Evolutionary conservation across 2,113 vertebrate genomes (phyloP).

Genomic region (Sardina pilchardus): DNA sequence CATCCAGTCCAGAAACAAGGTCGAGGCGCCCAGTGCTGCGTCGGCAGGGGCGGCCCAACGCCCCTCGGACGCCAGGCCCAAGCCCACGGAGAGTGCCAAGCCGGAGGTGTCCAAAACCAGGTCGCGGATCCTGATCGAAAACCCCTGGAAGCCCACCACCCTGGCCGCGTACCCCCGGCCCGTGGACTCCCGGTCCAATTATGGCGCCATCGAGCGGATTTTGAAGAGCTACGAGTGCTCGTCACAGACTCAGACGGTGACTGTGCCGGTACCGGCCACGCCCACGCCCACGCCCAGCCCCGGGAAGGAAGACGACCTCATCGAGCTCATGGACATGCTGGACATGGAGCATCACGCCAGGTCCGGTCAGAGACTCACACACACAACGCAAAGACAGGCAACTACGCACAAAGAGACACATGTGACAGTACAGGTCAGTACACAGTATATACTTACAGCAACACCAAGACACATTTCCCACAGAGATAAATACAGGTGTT

Average conservation of each 20-base stretch:
- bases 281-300: constrained; percentile 47
- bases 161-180: constrained; percentile 89
- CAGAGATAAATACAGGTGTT: neutral
- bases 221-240: constrained; percentile 86
- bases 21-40: constrained; percentile 46
- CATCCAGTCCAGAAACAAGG: constrained; percentile 44
- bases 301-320: constrained; percentile 61
- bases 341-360: constrained; percentile 71
- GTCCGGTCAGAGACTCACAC: constrained; percentile 64
- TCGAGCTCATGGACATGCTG: constrained; percentile 73
- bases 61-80: constrained; percentile 46
- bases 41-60: constrained; percentile 56
- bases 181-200: constrained; percentile 90
- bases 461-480: constrained; percentile 13
- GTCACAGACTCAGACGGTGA: constrained; percentile 61
- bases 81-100: constrained; percentile 45
- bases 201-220: constrained; percentile 90
- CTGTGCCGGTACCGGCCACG: constrained; percentile 37
- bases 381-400: constrained; percentile 59
- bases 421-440: constrained; percentile 68
- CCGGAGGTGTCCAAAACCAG: constrained; percentile 53
- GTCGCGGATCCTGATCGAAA: constrained; percentile 75
- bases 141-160: constrained; percentile 86
- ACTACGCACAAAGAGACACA: constrained; percentile 54
- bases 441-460: constrained; percentile 24